Percentiles rank a stretch among this genome's conserved stretches.
Evolutionary conservation across 2,797 vertebrate species (phyloP).

Genomic region (Valencia hispanica): DNA sequence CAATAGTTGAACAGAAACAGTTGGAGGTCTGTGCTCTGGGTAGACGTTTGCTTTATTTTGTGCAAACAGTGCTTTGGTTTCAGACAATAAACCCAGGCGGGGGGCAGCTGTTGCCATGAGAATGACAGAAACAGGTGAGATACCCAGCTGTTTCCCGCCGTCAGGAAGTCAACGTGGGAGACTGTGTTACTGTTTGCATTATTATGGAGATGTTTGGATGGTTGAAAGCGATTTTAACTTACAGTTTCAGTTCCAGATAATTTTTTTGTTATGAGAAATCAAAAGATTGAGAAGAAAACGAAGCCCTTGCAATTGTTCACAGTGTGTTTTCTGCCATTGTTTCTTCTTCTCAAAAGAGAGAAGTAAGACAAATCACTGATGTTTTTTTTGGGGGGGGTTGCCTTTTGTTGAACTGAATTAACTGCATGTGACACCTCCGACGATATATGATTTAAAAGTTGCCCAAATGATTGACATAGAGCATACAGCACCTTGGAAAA

Average conservation of each 20-base stretch:
- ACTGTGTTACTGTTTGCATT: slow-evolving; percentile 62
- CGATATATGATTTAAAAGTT: neutral
- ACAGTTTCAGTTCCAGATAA: slow-evolving; percentile 3
- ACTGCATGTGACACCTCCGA: neutral
- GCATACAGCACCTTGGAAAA: neutral
- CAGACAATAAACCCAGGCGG: slow-evolving; percentile 49
- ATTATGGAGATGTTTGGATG: slow-evolving; percentile 23
- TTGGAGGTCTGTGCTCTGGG: slow-evolving; percentile 17
- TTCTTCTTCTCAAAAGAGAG: slow-evolving; percentile 5
- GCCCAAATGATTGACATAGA: too few relatives aligned
- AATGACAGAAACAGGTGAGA: slow-evolving; percentile 79
- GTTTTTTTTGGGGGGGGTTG: too few relatives aligned
- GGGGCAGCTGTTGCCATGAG: slow-evolving; percentile 71
- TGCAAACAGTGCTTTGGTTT: slow-evolving; percentile 21
- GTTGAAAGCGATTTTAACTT: neutral
- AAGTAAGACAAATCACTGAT: slow-evolving; percentile 3
- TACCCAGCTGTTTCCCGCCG: slow-evolving; percentile 68
- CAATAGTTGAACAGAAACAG: slow-evolving; percentile 8
- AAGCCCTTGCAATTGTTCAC: slow-evolving; percentile 12
- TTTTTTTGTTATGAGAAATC: slow-evolving; percentile 11
- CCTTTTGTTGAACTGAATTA: neutral
- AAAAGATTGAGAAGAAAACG: slow-evolving; percentile 6
- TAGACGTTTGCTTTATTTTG: slow-evolving; percentile 31
- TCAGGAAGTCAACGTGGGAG: slow-evolving; percentile 33
- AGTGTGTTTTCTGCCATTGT: slow-evolving; percentile 18